These are phyloP conservation scores for Heterodera filipjevi DNA, from an alignment of 2,888 invertebrate genomes.

Conservation along the genomic window DNA sequence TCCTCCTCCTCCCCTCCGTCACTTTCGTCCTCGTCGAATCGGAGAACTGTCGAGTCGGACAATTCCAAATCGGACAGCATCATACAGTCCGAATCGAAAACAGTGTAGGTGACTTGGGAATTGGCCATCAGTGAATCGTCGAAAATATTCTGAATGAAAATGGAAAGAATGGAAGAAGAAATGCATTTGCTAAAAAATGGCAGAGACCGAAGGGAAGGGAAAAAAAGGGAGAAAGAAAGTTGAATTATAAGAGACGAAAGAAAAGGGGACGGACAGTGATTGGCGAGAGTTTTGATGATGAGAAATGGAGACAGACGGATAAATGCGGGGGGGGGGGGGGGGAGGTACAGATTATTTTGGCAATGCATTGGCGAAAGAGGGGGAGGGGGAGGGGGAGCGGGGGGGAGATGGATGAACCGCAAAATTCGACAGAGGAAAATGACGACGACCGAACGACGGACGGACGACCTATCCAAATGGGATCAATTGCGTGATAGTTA, in stretches of 20 bases:
- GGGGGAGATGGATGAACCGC: neutral
- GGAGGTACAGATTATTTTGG: neutral
- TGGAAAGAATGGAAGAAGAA: neutral
- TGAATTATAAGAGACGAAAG: no score
- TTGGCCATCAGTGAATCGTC: conserved; percentile 23
- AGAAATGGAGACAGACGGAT: neutral
- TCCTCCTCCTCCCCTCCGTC: conserved; percentile 8
- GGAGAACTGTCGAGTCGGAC: conserved; percentile 23
- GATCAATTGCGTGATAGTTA: neutral
- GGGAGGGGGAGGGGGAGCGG: neutral
- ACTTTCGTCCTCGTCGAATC: conserved; percentile 34
- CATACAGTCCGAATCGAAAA: conserved; percentile 31
- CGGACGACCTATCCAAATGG: neutral
- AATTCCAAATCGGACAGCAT: conserved; percentile 34
- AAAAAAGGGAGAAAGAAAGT: neutral
- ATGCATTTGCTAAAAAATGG: neutral
- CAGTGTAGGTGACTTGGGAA: conserved; percentile 25
- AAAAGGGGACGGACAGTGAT: neutral
- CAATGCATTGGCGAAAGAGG: neutral
- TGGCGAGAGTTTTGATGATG: neutral
- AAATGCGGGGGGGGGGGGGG: neutral
- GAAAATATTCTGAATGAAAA: neutral
- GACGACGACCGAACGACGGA: neutral
- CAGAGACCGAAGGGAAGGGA: neutral
- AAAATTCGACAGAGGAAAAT: neutral